Evolutionary conservation across 2,113 vertebrate genomes (phyloP).

Genomic region (Synodontis membranacea): DNA sequence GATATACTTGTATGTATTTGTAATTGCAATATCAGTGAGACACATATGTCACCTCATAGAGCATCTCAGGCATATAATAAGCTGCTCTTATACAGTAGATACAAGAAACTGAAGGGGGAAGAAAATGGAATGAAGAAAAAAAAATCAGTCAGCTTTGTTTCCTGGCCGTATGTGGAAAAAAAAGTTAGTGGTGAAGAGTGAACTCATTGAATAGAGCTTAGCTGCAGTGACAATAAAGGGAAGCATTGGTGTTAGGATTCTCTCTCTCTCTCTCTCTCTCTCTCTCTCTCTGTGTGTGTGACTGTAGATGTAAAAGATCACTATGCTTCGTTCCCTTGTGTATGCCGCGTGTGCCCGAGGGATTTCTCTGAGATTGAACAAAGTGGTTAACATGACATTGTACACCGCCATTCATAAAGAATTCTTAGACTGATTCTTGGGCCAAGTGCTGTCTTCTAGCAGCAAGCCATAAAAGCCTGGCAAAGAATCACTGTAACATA

Average conservation of each 20-base stretch:
- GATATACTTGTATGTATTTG: background rate
- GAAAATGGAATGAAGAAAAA: conserved; percentile 4
- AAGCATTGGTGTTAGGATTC: conserved; percentile 44
- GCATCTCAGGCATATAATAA: conserved; percentile 45
- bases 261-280: background rate
- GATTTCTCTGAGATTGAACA: conserved; percentile 44
- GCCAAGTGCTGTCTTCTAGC: background rate
- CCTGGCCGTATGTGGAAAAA: conserved; percentile 52
- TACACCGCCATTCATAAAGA: conserved; percentile 27
- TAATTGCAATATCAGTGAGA: background rate
- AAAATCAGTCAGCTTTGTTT: conserved; percentile 47
- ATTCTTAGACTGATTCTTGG: conserved; percentile 22
- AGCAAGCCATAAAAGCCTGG: background rate
- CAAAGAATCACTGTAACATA: background rate
- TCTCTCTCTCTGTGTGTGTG: background rate
- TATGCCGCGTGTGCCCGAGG: conserved; percentile 7
- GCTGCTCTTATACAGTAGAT: conserved; percentile 12
- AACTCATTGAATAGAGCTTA: conserved; percentile 58
- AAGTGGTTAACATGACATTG: conserved; percentile 20
- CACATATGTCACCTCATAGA: conserved; percentile 6
- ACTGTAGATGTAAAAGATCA: conserved; percentile 49
- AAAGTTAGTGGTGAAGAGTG: conserved; percentile 55
- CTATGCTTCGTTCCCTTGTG: background rate
- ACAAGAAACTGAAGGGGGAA: background rate
- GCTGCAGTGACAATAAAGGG: conserved; percentile 2